Evolutionary conservation across 2,888 invertebrate genomes (phyloP), one percentile per base, ranked within the genome.

Genomic region (Cetonia aurata): DNA sequence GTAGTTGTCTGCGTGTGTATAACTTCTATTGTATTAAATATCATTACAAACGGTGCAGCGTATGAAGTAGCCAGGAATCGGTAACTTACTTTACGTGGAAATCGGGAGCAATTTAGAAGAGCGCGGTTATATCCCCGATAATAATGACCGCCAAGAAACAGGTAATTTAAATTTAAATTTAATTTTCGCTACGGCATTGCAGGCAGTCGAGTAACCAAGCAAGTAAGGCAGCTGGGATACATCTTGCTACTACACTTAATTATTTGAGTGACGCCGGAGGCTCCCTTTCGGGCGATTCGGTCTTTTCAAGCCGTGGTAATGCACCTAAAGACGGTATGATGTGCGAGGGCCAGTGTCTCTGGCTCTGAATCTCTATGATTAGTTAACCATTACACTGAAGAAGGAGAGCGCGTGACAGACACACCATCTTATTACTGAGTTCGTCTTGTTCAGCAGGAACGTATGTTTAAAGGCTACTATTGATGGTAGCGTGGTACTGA

Each of bases 361-460:
- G n/a, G 60, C 60, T 13, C 60, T 60, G 31, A 60, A 60, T 19
- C 60, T 57, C 69, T 69, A 69, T 69, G 69, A 69, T 69, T 69
- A 69, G 59, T 19, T 19, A 59, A 50, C 59, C 59, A 69, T 69
- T 69, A 69, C 46, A 50, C 41, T 41, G 48, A 60, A 60, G 60
- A 41, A 60, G 50, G 50, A 52, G 44, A 65, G 73, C 80, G 76
- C 77, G 77, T 79, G 80, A 78, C 80, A 78, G 73, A 79, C 79
- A 77, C 79, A 82, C 82, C 80, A 79, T 77, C 80, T 81, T 80
- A 81, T 81, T 81, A 81, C 78, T 75, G 13, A 79, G 78, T 79
- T 78, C 78, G 78, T 79, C 79, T 78, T 78, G 75, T 74, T 71
- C 77, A 69, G 69, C 60, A 41, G 60, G 67, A 73, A 37, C 65